Conservation (phyloP, 2,888 invertebrate species). For the Ectropis crepuscularia region DNA sequence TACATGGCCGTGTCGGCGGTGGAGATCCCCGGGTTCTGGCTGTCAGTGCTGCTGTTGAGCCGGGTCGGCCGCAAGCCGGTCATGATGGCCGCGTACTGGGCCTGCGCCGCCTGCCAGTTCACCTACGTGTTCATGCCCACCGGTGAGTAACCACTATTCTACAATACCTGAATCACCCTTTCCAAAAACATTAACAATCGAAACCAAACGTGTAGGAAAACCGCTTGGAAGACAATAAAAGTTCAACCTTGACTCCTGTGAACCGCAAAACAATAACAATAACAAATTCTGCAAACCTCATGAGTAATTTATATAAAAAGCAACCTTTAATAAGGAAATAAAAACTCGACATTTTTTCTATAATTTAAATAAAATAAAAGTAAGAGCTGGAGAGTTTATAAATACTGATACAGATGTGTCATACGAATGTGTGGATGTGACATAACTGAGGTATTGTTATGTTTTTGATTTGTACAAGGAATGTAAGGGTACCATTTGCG, state of each 20-base stretch:
- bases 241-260: not conserved
- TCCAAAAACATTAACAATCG: not conserved
- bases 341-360: too few relatives aligned
- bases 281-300: too few relatives aligned
- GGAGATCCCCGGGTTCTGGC: constrained; percentile 88
- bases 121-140: constrained; percentile 67
- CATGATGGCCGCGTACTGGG: constrained; percentile 77
- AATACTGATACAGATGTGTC: too few relatives aligned
- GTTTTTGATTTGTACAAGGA: too few relatives aligned
- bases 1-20: constrained; percentile 85
- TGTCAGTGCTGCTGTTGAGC: constrained; percentile 83
- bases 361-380: too few relatives aligned
- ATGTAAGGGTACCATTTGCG: too few relatives aligned
- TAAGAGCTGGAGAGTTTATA: too few relatives aligned
- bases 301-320: too few relatives aligned
- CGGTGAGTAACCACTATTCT: constrained; percentile 53
- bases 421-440: too few relatives aligned
- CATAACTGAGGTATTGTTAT: too few relatives aligned
- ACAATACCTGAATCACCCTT: not conserved
- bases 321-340: too few relatives aligned
- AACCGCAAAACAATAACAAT: too few relatives aligned
- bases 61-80: constrained; percentile 82
- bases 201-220: not conserved
- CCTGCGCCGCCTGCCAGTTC: constrained; percentile 70
- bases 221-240: not conserved